phyloP scores from a whole-genome alignment of 2,797 vertebrate species.

The Pseudocheirus occidentalis region DNA sequence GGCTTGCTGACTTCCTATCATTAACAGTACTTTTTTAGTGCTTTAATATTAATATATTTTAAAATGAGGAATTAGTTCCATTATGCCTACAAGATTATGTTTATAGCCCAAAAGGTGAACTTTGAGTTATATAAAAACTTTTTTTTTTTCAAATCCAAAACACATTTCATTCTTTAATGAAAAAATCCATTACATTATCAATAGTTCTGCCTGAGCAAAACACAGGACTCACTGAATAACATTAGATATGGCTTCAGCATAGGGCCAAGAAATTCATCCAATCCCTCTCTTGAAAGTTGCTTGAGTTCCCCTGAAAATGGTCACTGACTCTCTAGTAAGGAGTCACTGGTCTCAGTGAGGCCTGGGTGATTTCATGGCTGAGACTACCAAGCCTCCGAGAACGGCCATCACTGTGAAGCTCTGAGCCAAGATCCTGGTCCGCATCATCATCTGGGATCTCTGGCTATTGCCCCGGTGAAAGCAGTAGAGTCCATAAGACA shows the following conservation, averaged over 20 bases:
- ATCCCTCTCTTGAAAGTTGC: not conserved
- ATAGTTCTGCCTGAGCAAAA: not conserved
- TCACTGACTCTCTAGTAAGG: not conserved
- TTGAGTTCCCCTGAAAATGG: not conserved
- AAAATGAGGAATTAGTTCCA: not conserved
- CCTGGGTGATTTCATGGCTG: conserved; percentile 85
- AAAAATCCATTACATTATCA: not conserved
- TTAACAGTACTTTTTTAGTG: conserved; percentile 3
- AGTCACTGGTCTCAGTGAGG: not conserved
- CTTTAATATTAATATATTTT: conserved; percentile 11
- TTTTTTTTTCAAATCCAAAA: not conserved
- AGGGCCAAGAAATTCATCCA: not conserved
- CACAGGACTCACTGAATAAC: not conserved
- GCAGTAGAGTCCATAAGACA: conserved; percentile 90
- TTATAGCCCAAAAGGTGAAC: not conserved
- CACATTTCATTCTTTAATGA: not conserved
- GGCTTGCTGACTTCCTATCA: not conserved
- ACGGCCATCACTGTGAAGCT: conserved; percentile 94
- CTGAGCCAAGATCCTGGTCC: conserved; percentile 93
- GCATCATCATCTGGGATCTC: conserved; percentile 94
- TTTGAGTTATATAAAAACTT: not conserved
- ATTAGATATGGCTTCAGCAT: not conserved
- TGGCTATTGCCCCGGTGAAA: conserved; percentile 91
- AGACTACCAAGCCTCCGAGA: conserved; percentile 88
- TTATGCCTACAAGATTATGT: not conserved